Evolutionary conservation across 2,113 vertebrate genomes (phyloP), one percentile per base, ranked within the genome.

Genomic region (Smithornis capensis): DNA sequence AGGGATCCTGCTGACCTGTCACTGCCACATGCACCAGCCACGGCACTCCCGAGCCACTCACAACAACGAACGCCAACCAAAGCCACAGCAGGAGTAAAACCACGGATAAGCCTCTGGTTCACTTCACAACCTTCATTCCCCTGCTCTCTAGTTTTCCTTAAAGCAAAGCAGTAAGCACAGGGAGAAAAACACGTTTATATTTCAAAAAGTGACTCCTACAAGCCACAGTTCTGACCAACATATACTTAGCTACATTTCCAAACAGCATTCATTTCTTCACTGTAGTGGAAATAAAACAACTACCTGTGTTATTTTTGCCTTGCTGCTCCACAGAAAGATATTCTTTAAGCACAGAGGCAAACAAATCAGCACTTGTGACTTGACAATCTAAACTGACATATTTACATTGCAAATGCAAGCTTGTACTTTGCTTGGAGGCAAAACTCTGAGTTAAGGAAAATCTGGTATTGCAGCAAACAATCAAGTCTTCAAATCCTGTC

Each of bases 341-440:
- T 71, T 70, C 53, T 85, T 76, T 19, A 80, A 69, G 88, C 53
- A 90, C 57, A 73, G 85, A 92, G 24, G 67, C 12, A 44, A 79
- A 85, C 57, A 92, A 71, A 92, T 83, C 92, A 79, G 82, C 40
- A 71, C 79, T 85, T 73, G 75, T 76, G 82, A 92, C 53, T 76
- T 55, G 75, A 76, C 85, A 85, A 86, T 76, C 94, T 65, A 23
- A 93, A 59, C 62, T 69, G 90, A 93, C 79, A 73, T 74, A 90
- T 85, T 90, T 69, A 77, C 70, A 76, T 73, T 77, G 67, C 90
- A 90, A 85, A 92, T 8, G 40, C 49, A 88, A 83, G 62, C 80
- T 60, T 62, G 89, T 57, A 74, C 93, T 92, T 94, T 91, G 96
- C 94, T 89, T 14, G 1, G 50, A 95, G 85, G 92, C 88, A 92